Evolutionary conservation across 2,888 invertebrate species (phyloP), one percentile per base, ranked within the genome.

Genomic region (Diaprepes abbreviatus): DNA sequence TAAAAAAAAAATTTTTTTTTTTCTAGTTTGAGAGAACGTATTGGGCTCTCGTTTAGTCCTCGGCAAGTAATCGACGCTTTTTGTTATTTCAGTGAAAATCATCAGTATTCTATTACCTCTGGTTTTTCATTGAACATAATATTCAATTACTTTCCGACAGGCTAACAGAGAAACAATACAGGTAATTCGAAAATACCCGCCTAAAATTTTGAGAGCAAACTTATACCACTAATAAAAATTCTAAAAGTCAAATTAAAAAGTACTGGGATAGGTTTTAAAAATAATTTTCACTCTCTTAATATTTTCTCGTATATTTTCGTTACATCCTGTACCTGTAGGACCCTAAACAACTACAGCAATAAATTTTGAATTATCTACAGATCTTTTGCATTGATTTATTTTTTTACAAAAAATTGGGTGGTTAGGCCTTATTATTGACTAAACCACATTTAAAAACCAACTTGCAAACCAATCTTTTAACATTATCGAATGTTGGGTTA

Each of bases 361-460:
- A 12, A 43, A 28, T 31, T 43, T 17, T 58, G 16, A 43, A 43
- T 40, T 43, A 58, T 63, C 62, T 63, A 63, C 50, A 63, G 62
- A 52, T 52, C 38, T 52, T n/a, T 63, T 52, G 62, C 50, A 58
- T 52, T 50, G 16, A 35, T 50, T 50, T 59, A 45, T 57, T 33
- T 38, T 38, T 50, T 24, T 50, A 50, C 48, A 50, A 28, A 62
- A 31, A 36, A 2, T 36, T 60, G 3, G 62, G 52, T 63, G 62
- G 62, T 63, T 63, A 63, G 62, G 62, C 62, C 62, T 63, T 63
- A 63, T 52, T 58, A 43, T 21, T 43, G 58, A 58, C 58, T 58
- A 43, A 58, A 58, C 58, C 58, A 58, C 58, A 43, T 16, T 19
- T 36, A 36, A 58, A 40, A 54, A 36, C 17, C 9, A n/a, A 17